These are phyloP conservation scores for Unio delphinus DNA, from an alignment of 2,888 invertebrate species.

Conservation along the genomic window DNA sequence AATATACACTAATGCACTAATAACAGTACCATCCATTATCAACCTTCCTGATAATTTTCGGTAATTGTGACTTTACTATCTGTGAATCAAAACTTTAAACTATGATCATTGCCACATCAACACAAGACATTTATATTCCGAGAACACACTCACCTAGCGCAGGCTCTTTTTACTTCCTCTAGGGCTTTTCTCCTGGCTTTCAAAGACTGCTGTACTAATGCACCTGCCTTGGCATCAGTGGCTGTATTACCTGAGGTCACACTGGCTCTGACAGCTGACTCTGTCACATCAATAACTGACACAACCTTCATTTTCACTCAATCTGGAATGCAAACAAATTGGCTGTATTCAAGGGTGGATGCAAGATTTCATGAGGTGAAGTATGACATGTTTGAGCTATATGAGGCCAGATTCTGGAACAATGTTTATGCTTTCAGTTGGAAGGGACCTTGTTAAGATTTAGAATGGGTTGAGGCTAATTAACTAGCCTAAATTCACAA, in stretches of 20 bases:
- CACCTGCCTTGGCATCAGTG: slow-evolving; percentile 16
- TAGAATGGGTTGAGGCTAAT: background rate
- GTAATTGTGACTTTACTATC: too few relatives aligned
- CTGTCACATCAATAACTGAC: slow-evolving; percentile 42
- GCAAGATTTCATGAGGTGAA: background rate
- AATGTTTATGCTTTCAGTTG: too few relatives aligned
- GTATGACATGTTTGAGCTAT: background rate
- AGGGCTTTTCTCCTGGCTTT: slow-evolving; percentile 43
- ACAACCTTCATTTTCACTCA: slow-evolving; percentile 56
- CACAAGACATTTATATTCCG: too few relatives aligned
- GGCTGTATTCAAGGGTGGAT: background rate
- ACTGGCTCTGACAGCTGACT: slow-evolving; percentile 19
- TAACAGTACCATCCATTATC: too few relatives aligned
- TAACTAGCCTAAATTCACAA: too few relatives aligned
- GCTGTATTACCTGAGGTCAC: slow-evolving; percentile 2
- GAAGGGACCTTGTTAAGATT: background rate
- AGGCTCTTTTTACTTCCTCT: slow-evolving; percentile 46
- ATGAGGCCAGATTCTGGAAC: too few relatives aligned
- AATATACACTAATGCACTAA: too few relatives aligned
- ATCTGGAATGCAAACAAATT: background rate
- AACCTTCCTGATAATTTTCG: too few relatives aligned
- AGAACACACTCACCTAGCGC: slow-evolving; percentile 35
- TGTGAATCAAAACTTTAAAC: too few relatives aligned
- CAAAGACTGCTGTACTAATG: slow-evolving; percentile 24
- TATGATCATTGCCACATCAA: too few relatives aligned